A percentile compares a stretch with the other conserved stretches of the same genome.
These are phyloP conservation scores for Macrostomum lignano DNA, from an alignment of 1,140 invertebrate species.

Conservation along the genomic window DNA sequence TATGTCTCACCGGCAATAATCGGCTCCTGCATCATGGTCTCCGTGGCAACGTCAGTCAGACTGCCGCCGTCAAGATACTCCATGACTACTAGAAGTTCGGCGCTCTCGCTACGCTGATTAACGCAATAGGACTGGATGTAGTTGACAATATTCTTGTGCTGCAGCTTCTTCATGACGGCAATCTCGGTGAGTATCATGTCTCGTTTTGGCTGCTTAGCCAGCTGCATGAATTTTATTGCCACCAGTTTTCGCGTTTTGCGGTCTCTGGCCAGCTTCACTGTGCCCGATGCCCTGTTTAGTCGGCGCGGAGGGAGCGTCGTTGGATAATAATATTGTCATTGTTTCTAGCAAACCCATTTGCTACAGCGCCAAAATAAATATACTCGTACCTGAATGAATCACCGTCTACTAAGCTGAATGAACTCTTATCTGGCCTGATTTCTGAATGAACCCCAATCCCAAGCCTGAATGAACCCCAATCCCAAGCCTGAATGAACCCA, in stretches of 20 bases:
- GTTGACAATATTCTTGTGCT: constrained; percentile 95
- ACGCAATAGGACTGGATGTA: constrained; percentile 83
- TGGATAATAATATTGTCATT: too few relatives aligned
- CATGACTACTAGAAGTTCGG: constrained; percentile 33
- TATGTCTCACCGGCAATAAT: constrained; percentile 89
- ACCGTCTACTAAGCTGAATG: too few relatives aligned
- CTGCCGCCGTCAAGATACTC: constrained; percentile 63
- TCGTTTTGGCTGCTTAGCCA: constrained; percentile 91
- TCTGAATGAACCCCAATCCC: too few relatives aligned
- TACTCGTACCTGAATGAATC: too few relatives aligned
- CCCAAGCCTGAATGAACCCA: too few relatives aligned
- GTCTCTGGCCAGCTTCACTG: constrained; percentile 28
- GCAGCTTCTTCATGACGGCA: constrained; percentile 87
- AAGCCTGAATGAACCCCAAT: too few relatives aligned
- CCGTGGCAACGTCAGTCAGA: constrained; percentile 93
- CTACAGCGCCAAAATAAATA: too few relatives aligned
- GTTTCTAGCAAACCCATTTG: too few relatives aligned
- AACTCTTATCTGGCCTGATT: too few relatives aligned
- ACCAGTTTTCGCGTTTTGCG: constrained; percentile 30
- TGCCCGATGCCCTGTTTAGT: constrained; percentile 33
- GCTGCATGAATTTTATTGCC: constrained; percentile 97
- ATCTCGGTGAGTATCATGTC: constrained; percentile 99
- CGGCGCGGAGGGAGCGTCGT: too few relatives aligned
- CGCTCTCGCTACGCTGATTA: constrained; percentile 50
- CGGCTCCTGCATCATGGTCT: constrained; percentile 97